Percentiles rank a stretch among this genome's conserved stretches.
Conservation (phyloP, 23 tunicate genomes). For the Corella eumyota region DNA sequence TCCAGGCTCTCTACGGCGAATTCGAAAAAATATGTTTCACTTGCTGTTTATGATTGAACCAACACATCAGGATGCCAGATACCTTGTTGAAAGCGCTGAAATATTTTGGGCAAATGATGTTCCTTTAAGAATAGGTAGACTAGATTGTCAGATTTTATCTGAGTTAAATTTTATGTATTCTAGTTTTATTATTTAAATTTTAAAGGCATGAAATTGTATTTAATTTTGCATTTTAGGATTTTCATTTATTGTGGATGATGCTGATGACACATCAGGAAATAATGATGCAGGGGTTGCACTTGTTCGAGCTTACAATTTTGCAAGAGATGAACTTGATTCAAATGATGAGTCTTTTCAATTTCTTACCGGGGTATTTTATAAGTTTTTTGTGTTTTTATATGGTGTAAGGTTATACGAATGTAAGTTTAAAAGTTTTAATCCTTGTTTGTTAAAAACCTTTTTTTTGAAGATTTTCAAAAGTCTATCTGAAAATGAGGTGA, state of each 20-base stretch:
- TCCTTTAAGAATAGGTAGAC: slow-evolving; percentile 68
- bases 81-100: slow-evolving; percentile 49
- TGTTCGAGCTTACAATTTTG: slow-evolving; percentile 79
- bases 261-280: slow-evolving; percentile 43
- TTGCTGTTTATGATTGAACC: slow-evolving; percentile 78
- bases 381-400: background rate
- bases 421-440: too few species aligned
- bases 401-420: background rate
- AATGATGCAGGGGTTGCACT: slow-evolving; percentile 78
- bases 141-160: too few species aligned
- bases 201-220: background rate
- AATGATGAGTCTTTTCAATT: slow-evolving; percentile 44
- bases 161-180: background rate
- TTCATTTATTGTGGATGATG: slow-evolving; percentile 64
- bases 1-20: slow-evolving; percentile 77
- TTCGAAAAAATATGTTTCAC: slow-evolving; percentile 80
- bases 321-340: slow-evolving; percentile 53
- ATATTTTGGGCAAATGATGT: slow-evolving; percentile 91
- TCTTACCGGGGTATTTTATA: slow-evolving; percentile 44
- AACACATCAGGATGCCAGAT: slow-evolving; percentile 20
- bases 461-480: slow-evolving; percentile 59
- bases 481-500: slow-evolving; percentile 24
- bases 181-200: background rate
- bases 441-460: background rate
- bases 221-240: slow-evolving; percentile 27